Conservation (phyloP, 2,113 vertebrate species). For the Apodemus speciosus region DNA sequence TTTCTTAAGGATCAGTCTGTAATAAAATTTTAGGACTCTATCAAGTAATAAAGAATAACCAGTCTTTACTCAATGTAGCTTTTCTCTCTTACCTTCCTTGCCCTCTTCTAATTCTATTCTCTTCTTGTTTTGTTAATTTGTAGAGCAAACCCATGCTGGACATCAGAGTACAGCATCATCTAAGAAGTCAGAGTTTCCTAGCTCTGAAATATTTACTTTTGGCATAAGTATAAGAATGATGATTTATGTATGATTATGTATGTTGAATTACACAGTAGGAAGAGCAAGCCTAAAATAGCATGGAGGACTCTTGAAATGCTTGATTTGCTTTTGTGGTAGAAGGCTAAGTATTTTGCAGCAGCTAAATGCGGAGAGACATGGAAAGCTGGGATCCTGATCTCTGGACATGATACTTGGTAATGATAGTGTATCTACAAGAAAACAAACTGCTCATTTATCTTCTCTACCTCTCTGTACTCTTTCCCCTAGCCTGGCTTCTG, state of each 20-base stretch:
- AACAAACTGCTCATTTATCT: background rate
- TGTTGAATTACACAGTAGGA: background rate
- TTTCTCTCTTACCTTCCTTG: background rate
- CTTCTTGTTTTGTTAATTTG: background rate
- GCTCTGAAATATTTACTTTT: background rate
- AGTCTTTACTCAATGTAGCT: background rate
- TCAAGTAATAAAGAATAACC: background rate
- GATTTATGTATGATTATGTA: background rate
- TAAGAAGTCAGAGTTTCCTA: constrained; percentile 16
- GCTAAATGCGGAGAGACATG: background rate
- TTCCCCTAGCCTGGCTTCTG: background rate
- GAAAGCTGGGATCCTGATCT: background rate
- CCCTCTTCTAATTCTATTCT: background rate
- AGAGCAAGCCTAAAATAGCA: background rate
- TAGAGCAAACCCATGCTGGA: background rate
- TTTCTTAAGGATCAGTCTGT: background rate
- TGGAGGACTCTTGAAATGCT: background rate
- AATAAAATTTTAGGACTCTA: background rate
- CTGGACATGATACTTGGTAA: background rate
- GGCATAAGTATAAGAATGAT: background rate
- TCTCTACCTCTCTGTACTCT: background rate
- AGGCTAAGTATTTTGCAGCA: background rate
- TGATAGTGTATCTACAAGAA: background rate
- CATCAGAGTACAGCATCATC: background rate
- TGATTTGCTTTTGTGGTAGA: background rate